Base-by-base conservation (phyloP, 2,113 vertebrate genomes). In the Motacilla alba region DNA sequence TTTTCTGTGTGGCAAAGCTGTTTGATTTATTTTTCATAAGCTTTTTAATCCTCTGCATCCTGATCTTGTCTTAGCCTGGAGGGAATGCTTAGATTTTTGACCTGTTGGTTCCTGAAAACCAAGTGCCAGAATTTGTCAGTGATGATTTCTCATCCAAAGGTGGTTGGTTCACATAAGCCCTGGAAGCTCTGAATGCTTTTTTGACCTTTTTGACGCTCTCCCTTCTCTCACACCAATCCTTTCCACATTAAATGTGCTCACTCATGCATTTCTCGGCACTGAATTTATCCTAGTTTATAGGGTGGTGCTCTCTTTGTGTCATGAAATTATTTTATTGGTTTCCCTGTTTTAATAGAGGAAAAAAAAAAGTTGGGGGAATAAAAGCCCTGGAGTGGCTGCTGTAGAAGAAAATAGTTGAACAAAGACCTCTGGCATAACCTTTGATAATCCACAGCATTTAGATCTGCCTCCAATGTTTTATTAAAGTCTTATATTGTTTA, bases 31-130 rank as follows among this genome's bases (percentile, higher is more conserved):
- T 87, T 89, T 80, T 60, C 76, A 13, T 87, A 87, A 93, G 78
- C 93, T 86, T 83, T 83, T 91, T 90, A 96, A 95, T 95, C 94
- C 95, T 63, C 72, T 62, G 7, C 87, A 86, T 95, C 96, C 93
- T 96, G 78, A 73, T 94, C 72, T 91, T 95, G 86, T 90, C 94
- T 82, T 78, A 78, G 80, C 94, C 92, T 87, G 81, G n/a, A 68
- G 92, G 83, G 52, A 93, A 76, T 2, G 11, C 83, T 90, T 64
- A 81, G 81, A 43, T 74, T 96, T 94, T 75, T 94, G 87, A 85
- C 79, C 80, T 94, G 81, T 70, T 58, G 63, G 67, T 68, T 96
- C 84, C 84, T 90, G 88, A 85, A 92, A 92, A 31, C 47, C 44
- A 3, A 5, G 39, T 79, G 69, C 84, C 81, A 63, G 52, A 74